Evolutionary conservation across 2,888 invertebrate genomes (phyloP).

Genomic region (Odontomyia ornata): DNA sequence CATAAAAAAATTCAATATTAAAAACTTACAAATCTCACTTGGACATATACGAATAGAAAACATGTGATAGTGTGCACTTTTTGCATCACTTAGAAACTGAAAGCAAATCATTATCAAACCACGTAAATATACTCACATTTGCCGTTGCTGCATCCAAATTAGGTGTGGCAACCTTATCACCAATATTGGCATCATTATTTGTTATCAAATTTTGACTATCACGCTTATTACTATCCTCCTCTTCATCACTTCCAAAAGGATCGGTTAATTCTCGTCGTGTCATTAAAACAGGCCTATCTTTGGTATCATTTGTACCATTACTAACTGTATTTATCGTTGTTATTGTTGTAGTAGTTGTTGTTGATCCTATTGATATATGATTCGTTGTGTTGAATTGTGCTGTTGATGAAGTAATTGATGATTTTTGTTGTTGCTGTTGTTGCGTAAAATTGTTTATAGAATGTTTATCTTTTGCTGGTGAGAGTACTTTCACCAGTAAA

Average conservation of each 20-base stretch:
- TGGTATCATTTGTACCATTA: constrained; percentile 49
- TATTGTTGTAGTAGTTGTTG: constrained; percentile 49
- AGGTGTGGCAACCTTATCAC: constrained; percentile 55
- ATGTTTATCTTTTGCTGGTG: constrained; percentile 76
- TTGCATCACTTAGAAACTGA: too few species aligned
- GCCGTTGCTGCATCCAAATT: constrained; percentile 65
- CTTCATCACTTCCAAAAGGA: constrained; percentile 91
- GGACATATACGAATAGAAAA: too few species aligned
- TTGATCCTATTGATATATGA: constrained; percentile 47
- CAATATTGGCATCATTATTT: constrained; percentile 42
- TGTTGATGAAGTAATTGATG: constrained; percentile 38
- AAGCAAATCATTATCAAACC: too few species aligned
- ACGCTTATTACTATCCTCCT: constrained; percentile 65
- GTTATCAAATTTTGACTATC: constrained; percentile 47
- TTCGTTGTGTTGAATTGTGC: constrained; percentile 50
- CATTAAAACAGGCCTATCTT: constrained; percentile 69
- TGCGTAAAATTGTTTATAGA: constrained; percentile 54
- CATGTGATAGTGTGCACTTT: too few species aligned
- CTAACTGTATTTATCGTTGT: constrained; percentile 42
- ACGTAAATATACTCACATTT: constrained; percentile 63
- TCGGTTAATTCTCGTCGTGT: constrained; percentile 86
- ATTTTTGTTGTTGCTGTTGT: not conserved
- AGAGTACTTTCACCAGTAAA: constrained; percentile 78
- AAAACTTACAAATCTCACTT: too few species aligned
- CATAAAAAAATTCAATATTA: too few species aligned